Evolutionary conservation across 2,113 vertebrate genomes (phyloP).

Genomic region (Hiodon alosoides): DNA sequence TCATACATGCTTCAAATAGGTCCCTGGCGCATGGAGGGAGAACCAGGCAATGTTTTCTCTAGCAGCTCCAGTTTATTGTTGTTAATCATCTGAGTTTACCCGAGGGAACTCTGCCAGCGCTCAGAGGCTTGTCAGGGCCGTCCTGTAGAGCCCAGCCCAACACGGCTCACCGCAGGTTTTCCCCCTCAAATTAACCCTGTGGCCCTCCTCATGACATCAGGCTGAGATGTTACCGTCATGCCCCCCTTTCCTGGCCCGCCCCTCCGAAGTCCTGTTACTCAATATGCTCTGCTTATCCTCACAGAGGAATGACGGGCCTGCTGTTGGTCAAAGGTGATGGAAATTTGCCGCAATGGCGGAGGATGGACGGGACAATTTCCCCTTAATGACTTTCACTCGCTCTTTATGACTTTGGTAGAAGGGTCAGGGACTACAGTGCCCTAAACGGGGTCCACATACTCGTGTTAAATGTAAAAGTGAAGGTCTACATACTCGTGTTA

Average conservation of each 20-base stretch:
- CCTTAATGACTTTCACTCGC: background rate
- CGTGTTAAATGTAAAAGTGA: too few relatives aligned
- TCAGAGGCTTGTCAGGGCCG: background rate
- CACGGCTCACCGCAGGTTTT: background rate
- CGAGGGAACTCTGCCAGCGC: conserved; percentile 12
- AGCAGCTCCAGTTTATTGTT: conserved; percentile 20
- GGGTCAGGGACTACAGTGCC: background rate
- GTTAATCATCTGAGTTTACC: conserved; percentile 29
- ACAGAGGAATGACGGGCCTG: conserved; percentile 7
- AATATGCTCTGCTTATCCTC: conserved; percentile 18
- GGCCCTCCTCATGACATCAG: background rate
- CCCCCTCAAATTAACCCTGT: too few relatives aligned
- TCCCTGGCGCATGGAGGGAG: background rate
- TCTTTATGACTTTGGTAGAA: background rate
- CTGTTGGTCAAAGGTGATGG: background rate
- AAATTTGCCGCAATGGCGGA: background rate
- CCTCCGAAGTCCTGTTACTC: background rate
- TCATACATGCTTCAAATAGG: conserved; percentile 1
- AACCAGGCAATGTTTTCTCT: background rate
- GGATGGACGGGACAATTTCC: background rate
- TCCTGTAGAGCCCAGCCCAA: conserved; percentile 3
- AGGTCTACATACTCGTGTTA: too few relatives aligned
- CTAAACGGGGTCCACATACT: background rate
- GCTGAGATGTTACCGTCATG: background rate
- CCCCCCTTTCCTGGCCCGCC: background rate